phyloP scores from a whole-genome alignment of 2,888 invertebrate species.

The Gasteruption jaculator region DNA sequence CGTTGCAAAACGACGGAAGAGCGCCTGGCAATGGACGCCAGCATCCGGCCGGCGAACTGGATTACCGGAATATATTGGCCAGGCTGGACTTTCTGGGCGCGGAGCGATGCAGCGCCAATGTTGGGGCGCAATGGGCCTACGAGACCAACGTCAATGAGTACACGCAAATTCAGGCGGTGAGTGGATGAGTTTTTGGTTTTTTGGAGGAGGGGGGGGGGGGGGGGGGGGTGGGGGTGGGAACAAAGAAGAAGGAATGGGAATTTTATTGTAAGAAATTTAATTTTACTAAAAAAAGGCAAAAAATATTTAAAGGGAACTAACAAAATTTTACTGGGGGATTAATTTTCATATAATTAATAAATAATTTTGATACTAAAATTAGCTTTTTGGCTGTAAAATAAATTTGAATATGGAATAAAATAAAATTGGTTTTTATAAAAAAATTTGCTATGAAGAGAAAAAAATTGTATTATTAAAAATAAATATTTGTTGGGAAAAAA shows the following conservation, averaged over 20 bases:
- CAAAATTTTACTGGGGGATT: too few relatives aligned
- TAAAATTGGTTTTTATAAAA: too few relatives aligned
- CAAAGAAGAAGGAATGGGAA: too few relatives aligned
- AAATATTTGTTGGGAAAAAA: too few relatives aligned
- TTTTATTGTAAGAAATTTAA: too few relatives aligned
- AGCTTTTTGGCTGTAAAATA: constrained; percentile 4
- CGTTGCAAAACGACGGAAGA: constrained; percentile 31
- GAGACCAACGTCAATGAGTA: constrained; percentile 82
- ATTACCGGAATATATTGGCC: constrained; percentile 52
- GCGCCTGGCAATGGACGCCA: constrained; percentile 19
- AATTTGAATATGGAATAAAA: constrained; percentile 6
- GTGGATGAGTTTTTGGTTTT: too few relatives aligned
- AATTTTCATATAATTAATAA: constrained; percentile 4
- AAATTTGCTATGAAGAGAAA: too few relatives aligned
- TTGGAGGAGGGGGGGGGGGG: too few relatives aligned
- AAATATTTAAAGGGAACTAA: too few relatives aligned
- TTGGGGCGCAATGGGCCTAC: constrained; percentile 86
- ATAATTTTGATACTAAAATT: constrained; percentile 8
- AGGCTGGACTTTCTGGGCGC: constrained; percentile 73
- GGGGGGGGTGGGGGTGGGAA: too few relatives aligned
- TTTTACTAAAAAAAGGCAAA: too few relatives aligned
- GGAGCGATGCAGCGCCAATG: constrained; percentile 78
- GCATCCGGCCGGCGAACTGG: constrained; percentile 24
- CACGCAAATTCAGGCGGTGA: constrained; percentile 79
- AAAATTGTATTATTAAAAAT: too few relatives aligned